A percentile compares a stretch with the other conserved stretches of the same genome.
Conservation (phyloP, 2,888 invertebrate species). For the Conomelus anceps region DNA sequence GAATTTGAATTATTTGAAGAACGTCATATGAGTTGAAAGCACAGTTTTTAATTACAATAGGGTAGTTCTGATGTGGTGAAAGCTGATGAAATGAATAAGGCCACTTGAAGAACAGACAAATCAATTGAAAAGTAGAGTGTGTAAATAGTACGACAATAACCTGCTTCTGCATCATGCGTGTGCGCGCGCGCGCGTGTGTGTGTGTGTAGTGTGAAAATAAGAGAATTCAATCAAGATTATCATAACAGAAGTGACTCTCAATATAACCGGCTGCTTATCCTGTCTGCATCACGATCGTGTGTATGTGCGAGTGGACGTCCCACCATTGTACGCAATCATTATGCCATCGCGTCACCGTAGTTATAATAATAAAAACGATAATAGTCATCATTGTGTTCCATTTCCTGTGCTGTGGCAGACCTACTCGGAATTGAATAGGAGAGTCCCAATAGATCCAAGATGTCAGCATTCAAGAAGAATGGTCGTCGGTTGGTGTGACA, state of each 20-base stretch:
- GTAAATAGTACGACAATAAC: too few species aligned
- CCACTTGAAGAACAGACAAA: too few species aligned
- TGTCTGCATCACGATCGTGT: background rate
- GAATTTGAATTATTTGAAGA: background rate
- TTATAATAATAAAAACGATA: background rate
- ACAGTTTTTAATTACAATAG: too few species aligned
- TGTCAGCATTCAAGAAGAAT: background rate
- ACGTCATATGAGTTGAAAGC: background rate
- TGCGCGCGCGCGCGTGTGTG: too few species aligned
- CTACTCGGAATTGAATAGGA: background rate
- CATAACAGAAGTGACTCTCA: background rate
- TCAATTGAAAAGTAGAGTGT: background rate
- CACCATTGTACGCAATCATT: background rate
- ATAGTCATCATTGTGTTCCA: background rate
- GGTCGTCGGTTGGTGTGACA: background rate
- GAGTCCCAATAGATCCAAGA: background rate
- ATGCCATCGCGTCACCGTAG: background rate
- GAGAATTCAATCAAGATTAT: background rate
- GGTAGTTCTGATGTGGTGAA: too few species aligned
- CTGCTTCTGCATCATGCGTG: too few species aligned
- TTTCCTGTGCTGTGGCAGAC: background rate
- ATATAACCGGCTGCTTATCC: background rate
- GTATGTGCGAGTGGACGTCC: background rate
- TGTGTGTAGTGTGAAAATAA: too few species aligned
- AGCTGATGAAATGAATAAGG: too few species aligned